Conservation (phyloP, 2,113 vertebrate genomes). For the Dromiciops gliroides region DNA sequence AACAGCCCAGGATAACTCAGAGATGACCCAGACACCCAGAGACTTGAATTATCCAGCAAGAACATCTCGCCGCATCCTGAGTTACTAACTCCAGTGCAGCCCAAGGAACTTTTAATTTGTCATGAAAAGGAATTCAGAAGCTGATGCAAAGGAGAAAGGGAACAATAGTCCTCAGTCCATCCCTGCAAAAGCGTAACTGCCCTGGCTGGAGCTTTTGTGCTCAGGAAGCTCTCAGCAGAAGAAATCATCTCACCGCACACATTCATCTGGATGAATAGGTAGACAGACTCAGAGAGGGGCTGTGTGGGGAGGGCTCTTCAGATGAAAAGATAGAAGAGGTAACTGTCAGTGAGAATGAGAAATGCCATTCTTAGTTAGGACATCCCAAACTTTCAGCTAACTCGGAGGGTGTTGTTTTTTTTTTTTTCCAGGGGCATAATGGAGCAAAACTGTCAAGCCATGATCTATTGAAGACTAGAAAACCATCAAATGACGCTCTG, state of each 20-base stretch:
- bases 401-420: background rate
- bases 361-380: background rate
- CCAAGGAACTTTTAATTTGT: background rate
- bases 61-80: background rate
- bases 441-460: background rate
- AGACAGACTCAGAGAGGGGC: background rate
- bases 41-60: background rate
- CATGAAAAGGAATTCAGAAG: background rate
- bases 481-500: background rate
- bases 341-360: background rate
- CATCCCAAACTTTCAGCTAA: background rate
- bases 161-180: background rate
- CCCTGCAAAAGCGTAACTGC: background rate
- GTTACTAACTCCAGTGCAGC: background rate
- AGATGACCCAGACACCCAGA: background rate
- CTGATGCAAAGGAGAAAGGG: background rate
- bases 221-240: background rate
- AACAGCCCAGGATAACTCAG: background rate
- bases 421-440: background rate
- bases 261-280: background rate
- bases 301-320: background rate
- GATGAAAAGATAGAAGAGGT: background rate
- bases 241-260: background rate
- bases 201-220: background rate
- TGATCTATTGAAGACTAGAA: background rate